Percentiles rank a stretch among this genome's conserved stretches.
phyloP scores from a whole-genome alignment of 2,113 vertebrate genomes.

The Mastomys natalensis region DNA sequence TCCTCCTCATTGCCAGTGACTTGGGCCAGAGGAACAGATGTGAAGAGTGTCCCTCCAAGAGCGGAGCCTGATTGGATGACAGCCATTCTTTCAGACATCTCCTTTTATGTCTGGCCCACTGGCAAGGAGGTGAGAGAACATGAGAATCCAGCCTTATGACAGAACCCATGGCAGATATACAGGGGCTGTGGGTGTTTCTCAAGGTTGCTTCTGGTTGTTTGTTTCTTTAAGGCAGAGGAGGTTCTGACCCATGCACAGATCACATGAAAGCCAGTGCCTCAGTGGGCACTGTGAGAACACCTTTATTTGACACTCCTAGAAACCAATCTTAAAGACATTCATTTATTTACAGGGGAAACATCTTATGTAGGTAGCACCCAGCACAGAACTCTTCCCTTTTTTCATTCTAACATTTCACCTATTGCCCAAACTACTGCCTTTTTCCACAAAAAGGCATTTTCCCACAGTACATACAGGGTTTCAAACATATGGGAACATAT shows the following conservation, averaged over 20 bases:
- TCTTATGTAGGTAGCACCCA: not conserved
- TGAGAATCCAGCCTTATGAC: conserved; percentile 26
- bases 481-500: not conserved
- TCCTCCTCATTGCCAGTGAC: conserved; percentile 35
- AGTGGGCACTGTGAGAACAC: not conserved
- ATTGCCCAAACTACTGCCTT: not conserved
- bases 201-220: conserved; percentile 26
- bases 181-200: not conserved
- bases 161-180: not conserved
- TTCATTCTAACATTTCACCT: not conserved
- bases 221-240: not conserved
- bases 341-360: not conserved
- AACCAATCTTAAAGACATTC: not conserved
- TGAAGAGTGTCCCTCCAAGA: conserved; percentile 1
- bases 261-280: not conserved
- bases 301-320: not conserved
- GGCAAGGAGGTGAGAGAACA: not conserved
- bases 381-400: not conserved
- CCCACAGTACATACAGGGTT: not conserved
- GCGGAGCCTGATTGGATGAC: not conserved
- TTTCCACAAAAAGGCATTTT: not conserved
- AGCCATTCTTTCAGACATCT: not conserved
- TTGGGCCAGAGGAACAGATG: conserved; percentile 61
- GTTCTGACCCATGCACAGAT: not conserved
- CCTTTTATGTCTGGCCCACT: not conserved